Conservation (phyloP, 2,797 vertebrate species). For the Helarctos malayanus region DNA sequence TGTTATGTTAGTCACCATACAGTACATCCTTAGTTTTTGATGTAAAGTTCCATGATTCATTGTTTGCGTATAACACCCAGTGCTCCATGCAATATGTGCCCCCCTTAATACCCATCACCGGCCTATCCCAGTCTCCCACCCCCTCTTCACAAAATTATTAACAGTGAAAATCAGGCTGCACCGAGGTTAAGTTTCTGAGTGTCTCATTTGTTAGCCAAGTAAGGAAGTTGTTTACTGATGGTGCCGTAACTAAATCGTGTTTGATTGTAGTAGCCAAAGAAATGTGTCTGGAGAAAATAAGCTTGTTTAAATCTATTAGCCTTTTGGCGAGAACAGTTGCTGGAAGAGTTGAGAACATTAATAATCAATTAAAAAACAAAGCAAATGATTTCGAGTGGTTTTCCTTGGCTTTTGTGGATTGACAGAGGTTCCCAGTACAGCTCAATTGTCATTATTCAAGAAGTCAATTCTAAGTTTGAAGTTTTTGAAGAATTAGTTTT, state of each 20-base stretch:
- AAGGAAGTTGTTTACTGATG: neutral
- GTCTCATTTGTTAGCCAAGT: constrained; percentile 48
- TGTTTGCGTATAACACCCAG: no score
- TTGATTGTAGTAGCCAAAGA: constrained; percentile 46
- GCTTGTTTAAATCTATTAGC: constrained; percentile 64
- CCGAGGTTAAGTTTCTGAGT: neutral
- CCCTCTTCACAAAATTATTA: neutral
- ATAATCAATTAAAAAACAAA: constrained; percentile 71
- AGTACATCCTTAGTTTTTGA: no score
- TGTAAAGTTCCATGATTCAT: no score
- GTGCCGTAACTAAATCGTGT: constrained; percentile 1
- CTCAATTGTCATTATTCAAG: constrained; percentile 24
- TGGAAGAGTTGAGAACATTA: constrained; percentile 43
- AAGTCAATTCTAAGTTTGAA: constrained; percentile 38
- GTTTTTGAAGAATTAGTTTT: constrained; percentile 52
- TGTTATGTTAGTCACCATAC: no score
- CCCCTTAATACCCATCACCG: no score
- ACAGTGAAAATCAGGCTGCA: neutral
- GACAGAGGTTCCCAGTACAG: constrained; percentile 24
- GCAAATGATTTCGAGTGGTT: constrained; percentile 60
- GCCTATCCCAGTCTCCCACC: no score
- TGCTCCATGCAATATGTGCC: no score
- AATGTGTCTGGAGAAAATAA: constrained; percentile 73
- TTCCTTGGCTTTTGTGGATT: constrained; percentile 67
- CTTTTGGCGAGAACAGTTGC: constrained; percentile 57